Evolutionary conservation across 2,797 vertebrate species (phyloP).

Genomic region (Scarus forsteni): DNA sequence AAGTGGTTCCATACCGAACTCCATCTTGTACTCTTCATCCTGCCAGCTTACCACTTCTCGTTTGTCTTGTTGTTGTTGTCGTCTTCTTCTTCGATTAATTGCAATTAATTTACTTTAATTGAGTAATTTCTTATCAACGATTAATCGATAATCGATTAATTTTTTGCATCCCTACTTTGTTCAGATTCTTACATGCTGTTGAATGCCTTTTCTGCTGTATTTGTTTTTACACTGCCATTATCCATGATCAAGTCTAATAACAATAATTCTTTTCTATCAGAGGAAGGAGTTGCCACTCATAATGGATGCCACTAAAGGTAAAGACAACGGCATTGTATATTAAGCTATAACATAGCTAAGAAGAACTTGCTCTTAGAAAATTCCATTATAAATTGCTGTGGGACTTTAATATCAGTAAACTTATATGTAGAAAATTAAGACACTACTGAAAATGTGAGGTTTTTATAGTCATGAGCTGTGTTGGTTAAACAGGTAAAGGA

Average conservation of each 20-base stretch:
- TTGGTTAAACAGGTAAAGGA: constrained; percentile 67
- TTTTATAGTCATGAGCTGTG: not conserved
- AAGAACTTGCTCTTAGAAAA: too few relatives aligned
- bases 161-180: too few relatives aligned
- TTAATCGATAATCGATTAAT: too few relatives aligned
- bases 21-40: too few relatives aligned
- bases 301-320: constrained; percentile 80
- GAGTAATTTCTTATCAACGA: too few relatives aligned
- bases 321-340: not conserved
- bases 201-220: too few relatives aligned
- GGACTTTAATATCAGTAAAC: not conserved
- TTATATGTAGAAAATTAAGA: not conserved
- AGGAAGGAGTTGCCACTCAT: constrained; percentile 61
- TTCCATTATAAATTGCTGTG: too few relatives aligned
- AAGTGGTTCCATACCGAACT: too few relatives aligned
- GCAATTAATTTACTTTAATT: too few relatives aligned
- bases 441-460: not conserved
- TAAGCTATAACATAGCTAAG: not conserved
- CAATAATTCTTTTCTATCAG: constrained; percentile 32
- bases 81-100: too few relatives aligned
- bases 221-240: not conserved
- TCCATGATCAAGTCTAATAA: constrained; percentile 6
- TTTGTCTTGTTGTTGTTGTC: too few relatives aligned
- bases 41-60: too few relatives aligned
- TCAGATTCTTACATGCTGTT: not conserved